Evolutionary conservation across 2,113 vertebrate species (phyloP).

Genomic region (Jacana jacana): DNA sequence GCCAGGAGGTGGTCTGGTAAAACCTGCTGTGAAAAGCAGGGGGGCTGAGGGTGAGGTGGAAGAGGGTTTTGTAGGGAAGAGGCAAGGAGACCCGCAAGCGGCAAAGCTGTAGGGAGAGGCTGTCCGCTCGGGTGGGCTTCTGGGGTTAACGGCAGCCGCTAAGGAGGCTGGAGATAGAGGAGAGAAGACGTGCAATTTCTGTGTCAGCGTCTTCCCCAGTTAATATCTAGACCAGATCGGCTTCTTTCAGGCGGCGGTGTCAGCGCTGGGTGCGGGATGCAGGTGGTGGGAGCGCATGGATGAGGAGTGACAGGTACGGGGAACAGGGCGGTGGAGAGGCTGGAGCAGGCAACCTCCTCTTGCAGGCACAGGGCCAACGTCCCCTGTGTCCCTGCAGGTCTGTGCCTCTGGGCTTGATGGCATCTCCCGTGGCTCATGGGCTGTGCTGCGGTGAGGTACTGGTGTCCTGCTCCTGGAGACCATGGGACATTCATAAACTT

Average conservation of each 20-base stretch:
- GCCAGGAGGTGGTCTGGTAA: neutral
- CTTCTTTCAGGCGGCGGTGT: accelerated
- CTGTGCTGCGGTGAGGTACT: neutral
- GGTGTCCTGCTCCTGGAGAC: neutral
- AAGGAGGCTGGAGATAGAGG: neutral
- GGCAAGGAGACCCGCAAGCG: accelerated
- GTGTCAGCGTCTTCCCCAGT: neutral
- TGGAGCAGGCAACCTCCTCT: neutral
- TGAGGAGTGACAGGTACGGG: neutral
- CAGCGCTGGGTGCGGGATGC: accelerated
- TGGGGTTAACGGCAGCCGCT: neutral
- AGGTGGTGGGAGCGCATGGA: accelerated
- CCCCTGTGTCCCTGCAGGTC: neutral
- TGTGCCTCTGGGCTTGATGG: neutral
- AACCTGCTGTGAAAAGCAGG: neutral
- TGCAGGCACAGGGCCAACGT: accelerated
- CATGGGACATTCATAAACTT: accelerated
- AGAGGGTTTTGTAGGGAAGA: neutral
- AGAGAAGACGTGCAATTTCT: neutral
- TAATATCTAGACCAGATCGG: neutral
- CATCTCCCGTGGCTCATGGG: neutral
- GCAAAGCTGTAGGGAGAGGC: neutral
- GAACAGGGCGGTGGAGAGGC: neutral
- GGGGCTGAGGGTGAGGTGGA: neutral
- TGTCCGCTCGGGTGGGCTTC: accelerated